Evolutionary conservation across 2,797 vertebrate species (phyloP).

Genomic region (Chelon labrosus): DNA sequence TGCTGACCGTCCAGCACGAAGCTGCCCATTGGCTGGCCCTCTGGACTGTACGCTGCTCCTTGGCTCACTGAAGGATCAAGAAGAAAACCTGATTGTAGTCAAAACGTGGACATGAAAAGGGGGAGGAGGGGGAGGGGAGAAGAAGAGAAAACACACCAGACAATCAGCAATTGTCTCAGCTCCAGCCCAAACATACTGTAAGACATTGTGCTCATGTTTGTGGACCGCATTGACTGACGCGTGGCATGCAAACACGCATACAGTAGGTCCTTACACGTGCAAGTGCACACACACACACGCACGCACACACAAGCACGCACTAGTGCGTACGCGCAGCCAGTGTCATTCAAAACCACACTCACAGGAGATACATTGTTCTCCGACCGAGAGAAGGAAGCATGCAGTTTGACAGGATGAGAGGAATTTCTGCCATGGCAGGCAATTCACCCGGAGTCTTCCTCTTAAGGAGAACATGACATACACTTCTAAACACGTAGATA

Average conservation of each 20-base stretch:
- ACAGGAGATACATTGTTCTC: conserved; percentile 76
- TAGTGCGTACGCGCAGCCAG: conserved; percentile 25
- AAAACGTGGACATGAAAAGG: conserved; percentile 98
- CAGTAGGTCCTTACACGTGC: conserved; percentile 68
- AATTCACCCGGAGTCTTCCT: conserved; percentile 30
- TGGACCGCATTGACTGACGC: conserved; percentile 72
- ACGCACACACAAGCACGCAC: conserved; percentile 32
- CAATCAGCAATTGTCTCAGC: conserved; percentile 98
- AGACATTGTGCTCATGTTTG: conserved; percentile 85
- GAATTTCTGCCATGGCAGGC: conserved; percentile 44
- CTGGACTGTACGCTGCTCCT: conserved; percentile 99
- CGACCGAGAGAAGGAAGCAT: conserved; percentile 66
- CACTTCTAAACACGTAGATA: conserved; percentile 7
- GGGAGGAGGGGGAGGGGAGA: conserved; percentile 89
- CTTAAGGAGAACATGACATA: neutral
- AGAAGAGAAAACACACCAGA: conserved; percentile 99
- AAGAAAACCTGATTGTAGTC: conserved; percentile 99
- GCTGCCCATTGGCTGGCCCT: conserved; percentile 99
- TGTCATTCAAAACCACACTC: conserved; percentile 73
- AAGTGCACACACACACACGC: conserved; percentile 39
- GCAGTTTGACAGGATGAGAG: conserved; percentile 74
- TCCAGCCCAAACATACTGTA: conserved; percentile 91
- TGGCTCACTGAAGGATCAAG: conserved; percentile 99
- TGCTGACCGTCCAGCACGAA: conserved; percentile 99
- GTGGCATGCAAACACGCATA: conserved; percentile 77